A percentile compares a stretch with the other conserved stretches of the same genome.
Evolutionary conservation across 2,113 vertebrate genomes (phyloP).

Genomic region (Megaceryle torquata): DNA sequence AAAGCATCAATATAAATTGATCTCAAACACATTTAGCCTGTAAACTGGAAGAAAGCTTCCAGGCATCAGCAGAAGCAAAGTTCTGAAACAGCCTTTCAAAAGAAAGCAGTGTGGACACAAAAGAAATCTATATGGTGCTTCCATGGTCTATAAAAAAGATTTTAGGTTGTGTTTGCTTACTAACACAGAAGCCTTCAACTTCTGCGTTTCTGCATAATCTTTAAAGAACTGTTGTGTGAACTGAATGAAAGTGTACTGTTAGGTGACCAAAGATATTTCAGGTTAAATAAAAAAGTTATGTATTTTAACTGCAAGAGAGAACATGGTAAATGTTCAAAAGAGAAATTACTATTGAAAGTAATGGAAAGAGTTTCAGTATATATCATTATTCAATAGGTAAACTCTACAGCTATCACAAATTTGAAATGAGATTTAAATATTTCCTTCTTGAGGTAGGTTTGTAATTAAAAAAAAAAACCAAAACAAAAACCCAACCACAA

Average conservation of each 20-base stretch:
- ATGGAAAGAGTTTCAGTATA: background rate
- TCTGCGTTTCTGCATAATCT: background rate
- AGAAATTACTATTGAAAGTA: background rate
- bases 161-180: background rate
- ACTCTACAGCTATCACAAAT: background rate
- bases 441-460: background rate
- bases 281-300: background rate
- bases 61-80: background rate
- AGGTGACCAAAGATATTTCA: background rate
- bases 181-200: background rate
- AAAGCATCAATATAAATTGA: background rate
- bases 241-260: background rate
- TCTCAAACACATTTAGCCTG: background rate
- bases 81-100: background rate
- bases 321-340: background rate
- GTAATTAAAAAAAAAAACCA: background rate
- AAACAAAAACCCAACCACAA: too few species aligned
- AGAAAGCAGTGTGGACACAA: background rate
- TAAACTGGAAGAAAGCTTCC: conserved; percentile 8
- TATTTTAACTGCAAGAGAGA: background rate
- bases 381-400: background rate
- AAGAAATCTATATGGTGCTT: background rate
- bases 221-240: background rate
- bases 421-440: background rate
- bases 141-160: background rate